Evolutionary conservation across 2,888 invertebrate species (phyloP).

Genomic region (Cryptocheilus praepositus): DNA sequence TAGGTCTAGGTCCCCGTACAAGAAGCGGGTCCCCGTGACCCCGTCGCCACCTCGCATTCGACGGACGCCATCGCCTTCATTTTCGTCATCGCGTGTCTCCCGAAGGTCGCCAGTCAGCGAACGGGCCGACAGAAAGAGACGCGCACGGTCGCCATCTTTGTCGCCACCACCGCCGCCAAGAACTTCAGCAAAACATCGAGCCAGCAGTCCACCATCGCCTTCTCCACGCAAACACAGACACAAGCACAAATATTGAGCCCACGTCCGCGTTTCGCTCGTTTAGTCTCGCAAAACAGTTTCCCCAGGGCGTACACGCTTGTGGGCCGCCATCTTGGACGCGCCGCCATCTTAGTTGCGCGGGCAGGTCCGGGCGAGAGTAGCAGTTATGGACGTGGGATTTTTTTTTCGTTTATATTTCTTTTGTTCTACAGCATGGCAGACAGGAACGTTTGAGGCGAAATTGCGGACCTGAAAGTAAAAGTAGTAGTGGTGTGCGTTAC

Average conservation of each 20-base stretch:
- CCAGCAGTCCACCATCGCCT: conserved; percentile 73
- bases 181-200: conserved; percentile 66
- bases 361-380: too few species aligned
- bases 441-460: too few species aligned
- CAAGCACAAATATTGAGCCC: conserved; percentile 76
- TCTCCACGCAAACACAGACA: conserved; percentile 77
- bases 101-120: conserved; percentile 63
- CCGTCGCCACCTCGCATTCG: conserved; percentile 71
- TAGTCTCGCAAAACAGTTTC: too few species aligned
- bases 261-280: not conserved
- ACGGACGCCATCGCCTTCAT: conserved; percentile 70
- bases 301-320: too few species aligned
- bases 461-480: too few species aligned
- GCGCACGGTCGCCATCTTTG: conserved; percentile 68
- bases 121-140: conserved; percentile 66
- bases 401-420: too few species aligned
- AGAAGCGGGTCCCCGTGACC: conserved; percentile 67
- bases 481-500: too few species aligned
- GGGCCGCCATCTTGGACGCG: too few species aligned
- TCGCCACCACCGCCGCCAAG: conserved; percentile 69
- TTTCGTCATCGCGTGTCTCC: conserved; percentile 61
- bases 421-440: too few species aligned
- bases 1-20: conserved; percentile 74
- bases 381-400: too few species aligned
- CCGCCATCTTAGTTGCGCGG: too few species aligned